phyloP scores from a whole-genome alignment of 53 echinoderm and acorn worm genomes.

The Pentamera pediparva region DNA sequence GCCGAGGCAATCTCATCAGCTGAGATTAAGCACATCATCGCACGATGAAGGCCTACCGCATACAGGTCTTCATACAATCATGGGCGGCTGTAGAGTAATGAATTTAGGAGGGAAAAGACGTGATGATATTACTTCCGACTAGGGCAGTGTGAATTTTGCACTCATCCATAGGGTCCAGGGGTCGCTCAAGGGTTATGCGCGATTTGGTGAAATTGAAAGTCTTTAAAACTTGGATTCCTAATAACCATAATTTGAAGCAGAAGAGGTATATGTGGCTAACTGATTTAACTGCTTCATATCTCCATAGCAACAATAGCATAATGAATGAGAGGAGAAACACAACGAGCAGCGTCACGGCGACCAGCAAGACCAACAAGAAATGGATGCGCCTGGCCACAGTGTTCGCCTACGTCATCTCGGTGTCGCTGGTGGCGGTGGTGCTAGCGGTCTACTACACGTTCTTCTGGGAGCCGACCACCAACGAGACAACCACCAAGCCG shows the following conservation, averaged over 20 bases:
- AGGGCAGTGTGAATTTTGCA: neutral
- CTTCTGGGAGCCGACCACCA: constrained; percentile 59
- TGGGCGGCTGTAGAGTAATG: too few species aligned
- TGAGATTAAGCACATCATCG: too few species aligned
- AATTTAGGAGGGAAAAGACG: neutral
- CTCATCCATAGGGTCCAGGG: too few species aligned
- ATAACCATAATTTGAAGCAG: too few species aligned
- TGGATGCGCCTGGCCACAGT: constrained; percentile 96
- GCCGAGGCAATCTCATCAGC: too few species aligned
- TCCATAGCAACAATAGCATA: constrained; percentile 31
- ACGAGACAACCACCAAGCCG: neutral
- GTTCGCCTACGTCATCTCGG: constrained; percentile 89
- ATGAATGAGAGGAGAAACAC: constrained; percentile 49
- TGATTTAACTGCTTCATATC: neutral
- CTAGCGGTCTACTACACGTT: constrained; percentile 96
- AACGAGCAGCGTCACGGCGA: constrained; percentile 57
- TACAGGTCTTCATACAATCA: too few species aligned
- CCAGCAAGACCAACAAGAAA: constrained; percentile 93
- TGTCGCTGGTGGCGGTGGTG: constrained; percentile 86
- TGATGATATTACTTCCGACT: neutral
- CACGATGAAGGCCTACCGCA: too few species aligned
- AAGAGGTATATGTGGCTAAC: too few species aligned
- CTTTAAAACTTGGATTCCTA: too few species aligned
- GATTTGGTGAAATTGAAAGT: too few species aligned
- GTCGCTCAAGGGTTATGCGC: too few species aligned